Evolutionary conservation across 2,888 invertebrate species (phyloP), one percentile per base, ranked within the genome.

Genomic region (Slavum lentiscoides): DNA sequence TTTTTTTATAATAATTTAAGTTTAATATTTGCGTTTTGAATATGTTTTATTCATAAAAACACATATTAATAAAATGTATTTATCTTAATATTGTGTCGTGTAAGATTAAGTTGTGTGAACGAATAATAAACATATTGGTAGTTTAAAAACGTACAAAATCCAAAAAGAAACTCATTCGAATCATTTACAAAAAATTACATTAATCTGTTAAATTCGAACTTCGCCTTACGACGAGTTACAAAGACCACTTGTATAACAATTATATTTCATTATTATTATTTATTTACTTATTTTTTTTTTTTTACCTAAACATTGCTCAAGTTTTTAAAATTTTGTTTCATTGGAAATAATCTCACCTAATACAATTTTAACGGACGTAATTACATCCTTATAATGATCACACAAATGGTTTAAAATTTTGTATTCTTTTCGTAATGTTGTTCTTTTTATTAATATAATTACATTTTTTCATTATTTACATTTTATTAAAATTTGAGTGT

Each of bases 231-330:
- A 11, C 49, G 13, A 49, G 59, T 21, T 53, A 23, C 4, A 23
- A 49, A 19, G 23, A 11, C 6, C 23, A 23, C 23, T 53, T 11
- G 7, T 58, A n/a, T 58, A n/a, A 55, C 13, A 49, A 49, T 49
- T 23, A 19, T 55, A 19, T 55, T 55, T 55, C 53, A 30, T 30
- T 30, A 30, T 30, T 30, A 30, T 4, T 30, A 30, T 30, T 5
- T 53, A 53, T 53, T 1, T 17, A 53, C 15, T 21, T 39, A 21
- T 39, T 19, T 72, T 15, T 74, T 43, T 55, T 39, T 64, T 55
- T 61, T 62, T 53, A 39, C 53, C 64, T 19, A 64, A 64, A 58
- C 37, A 39, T 80, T 80, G 80, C 80, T 80, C 80, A 80, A 80
- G 6, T 75, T 68, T 75, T 75, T 66, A 19, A 23, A 49, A 15